Conservation (phyloP, 2,797 vertebrate species). For the Onychomys leucogaster region DNA sequence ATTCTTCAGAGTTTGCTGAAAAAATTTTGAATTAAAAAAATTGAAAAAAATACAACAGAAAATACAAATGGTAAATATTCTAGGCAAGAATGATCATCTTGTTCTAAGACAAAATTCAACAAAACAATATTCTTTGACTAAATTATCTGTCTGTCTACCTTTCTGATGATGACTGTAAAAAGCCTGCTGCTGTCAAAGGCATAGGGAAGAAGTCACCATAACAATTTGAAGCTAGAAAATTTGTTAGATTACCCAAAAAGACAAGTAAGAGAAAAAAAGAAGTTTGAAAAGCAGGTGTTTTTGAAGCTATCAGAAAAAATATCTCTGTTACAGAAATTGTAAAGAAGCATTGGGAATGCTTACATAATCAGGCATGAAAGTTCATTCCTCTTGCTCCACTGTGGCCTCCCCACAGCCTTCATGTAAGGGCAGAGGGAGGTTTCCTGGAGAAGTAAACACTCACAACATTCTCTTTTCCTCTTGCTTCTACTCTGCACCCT, state of each 20-base stretch:
- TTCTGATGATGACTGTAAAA: background rate
- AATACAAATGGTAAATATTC: background rate
- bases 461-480: background rate
- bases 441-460: background rate
- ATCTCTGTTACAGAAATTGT: background rate
- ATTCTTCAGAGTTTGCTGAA: background rate
- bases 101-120: background rate
- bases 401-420: too few relatives aligned
- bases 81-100: background rate
- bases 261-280: background rate
- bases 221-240: background rate
- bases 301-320: background rate
- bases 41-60: background rate
- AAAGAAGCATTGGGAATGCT: background rate
- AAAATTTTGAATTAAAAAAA: conserved; percentile 9
- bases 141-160: background rate
- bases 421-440: background rate
- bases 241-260: background rate
- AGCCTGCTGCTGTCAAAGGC: background rate
- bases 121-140: background rate
- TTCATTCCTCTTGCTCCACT: background rate
- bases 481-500: background rate
- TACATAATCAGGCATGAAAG: background rate
- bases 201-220: background rate
- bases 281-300: background rate